Evolutionary conservation across 1,140 invertebrate species (phyloP).

Genomic region (Battus philenor): DNA sequence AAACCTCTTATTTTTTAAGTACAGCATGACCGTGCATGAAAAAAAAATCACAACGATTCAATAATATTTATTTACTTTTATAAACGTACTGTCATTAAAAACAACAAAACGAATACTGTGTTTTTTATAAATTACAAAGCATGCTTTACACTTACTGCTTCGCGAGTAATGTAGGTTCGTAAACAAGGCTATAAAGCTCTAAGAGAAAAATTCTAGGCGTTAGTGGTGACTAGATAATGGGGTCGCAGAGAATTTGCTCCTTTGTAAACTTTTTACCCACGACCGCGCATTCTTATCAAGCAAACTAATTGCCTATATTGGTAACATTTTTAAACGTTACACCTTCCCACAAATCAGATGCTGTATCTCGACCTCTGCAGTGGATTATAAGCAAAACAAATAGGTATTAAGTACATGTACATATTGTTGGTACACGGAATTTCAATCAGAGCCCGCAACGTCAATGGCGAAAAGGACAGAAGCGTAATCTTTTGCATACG

Average conservation of each 20-base stretch:
- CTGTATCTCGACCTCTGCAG: constrained; percentile 35
- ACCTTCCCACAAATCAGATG: constrained; percentile 45
- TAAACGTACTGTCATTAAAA: too few species aligned
- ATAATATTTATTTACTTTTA: too few species aligned
- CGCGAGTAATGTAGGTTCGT: constrained; percentile 1
- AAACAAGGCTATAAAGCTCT: constrained; percentile 2
- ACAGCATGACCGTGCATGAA: too few species aligned
- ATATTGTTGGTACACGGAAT: constrained; percentile 71
- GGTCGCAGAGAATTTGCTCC: constrained; percentile 4
- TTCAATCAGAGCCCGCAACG: constrained; percentile 53
- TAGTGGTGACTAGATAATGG: constrained; percentile 12
- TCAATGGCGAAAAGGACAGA: constrained; percentile 21
- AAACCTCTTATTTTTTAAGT: too few species aligned
- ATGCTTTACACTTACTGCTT: background rate
- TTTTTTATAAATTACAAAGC: too few species aligned
- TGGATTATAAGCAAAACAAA: constrained; percentile 60
- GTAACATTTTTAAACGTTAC: constrained; percentile 49
- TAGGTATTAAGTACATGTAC: constrained; percentile 57
- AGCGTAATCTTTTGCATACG: constrained; percentile 10
- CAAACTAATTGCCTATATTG: constrained; percentile 47
- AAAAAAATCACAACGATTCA: too few species aligned
- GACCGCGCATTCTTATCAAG: constrained; percentile 27
- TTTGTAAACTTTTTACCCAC: constrained; percentile 15
- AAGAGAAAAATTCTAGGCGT: constrained; percentile 6
- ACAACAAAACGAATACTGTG: too few species aligned